These are phyloP conservation scores for Xanthorhoe spadicearia DNA, from an alignment of 2,888 invertebrate genomes.

Conservation along the genomic window DNA sequence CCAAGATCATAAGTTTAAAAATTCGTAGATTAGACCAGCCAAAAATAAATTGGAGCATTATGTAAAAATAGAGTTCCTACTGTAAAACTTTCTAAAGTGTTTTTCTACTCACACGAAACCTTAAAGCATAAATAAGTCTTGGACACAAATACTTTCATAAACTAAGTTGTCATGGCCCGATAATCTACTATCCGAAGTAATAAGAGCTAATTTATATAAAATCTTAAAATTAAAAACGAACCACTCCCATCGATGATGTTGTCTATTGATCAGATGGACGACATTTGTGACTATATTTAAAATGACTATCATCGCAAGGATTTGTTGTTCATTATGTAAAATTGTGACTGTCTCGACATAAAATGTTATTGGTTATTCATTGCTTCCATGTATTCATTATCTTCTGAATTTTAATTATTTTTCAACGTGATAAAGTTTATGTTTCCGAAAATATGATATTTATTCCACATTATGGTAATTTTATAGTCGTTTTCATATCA, in stretches of 20 bases:
- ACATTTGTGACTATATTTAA: constrained; percentile 74
- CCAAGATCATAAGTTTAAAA: not conserved
- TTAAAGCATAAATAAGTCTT: constrained; percentile 74
- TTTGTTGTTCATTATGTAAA: constrained; percentile 66
- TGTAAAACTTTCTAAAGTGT: constrained; percentile 23
- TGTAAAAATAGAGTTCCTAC: constrained; percentile 15
- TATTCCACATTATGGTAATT: constrained; percentile 45
- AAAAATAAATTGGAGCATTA: constrained; percentile 21
- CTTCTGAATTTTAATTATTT: constrained; percentile 41
- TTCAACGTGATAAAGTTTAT: constrained; percentile 27
- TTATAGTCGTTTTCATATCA: constrained; percentile 37
- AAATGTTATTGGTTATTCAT: constrained; percentile 65
- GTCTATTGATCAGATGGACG: constrained; percentile 70
- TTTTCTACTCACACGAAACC: constrained; percentile 53
- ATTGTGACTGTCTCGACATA: constrained; percentile 64
- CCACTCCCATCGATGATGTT: constrained; percentile 78
- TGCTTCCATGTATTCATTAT: constrained; percentile 59
- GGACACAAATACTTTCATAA: constrained; percentile 74
- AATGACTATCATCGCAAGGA: constrained; percentile 69
- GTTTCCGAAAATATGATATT: constrained; percentile 34
- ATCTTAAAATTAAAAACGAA: constrained; percentile 76
- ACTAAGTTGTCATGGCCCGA: constrained; percentile 81
- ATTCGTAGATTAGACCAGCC: constrained; percentile 14
- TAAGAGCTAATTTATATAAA: constrained; percentile 69
- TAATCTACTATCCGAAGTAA: constrained; percentile 75